Percentiles rank a stretch among this genome's conserved stretches.
phyloP scores from a whole-genome alignment of 2,888 invertebrate species.

The Leptopilina myrica region DNA sequence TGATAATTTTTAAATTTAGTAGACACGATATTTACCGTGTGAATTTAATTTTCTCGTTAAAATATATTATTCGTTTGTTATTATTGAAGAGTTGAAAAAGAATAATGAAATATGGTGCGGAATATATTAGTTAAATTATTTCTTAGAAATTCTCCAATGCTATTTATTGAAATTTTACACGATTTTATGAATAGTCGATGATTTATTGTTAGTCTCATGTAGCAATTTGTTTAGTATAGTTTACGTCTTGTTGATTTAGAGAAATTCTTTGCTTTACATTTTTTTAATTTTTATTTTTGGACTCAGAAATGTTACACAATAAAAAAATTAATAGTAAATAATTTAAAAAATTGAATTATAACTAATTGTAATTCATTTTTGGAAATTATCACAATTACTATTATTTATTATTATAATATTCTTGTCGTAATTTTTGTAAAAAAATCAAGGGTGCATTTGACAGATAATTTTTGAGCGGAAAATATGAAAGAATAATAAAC shows the following conservation, averaged over 20 bases:
- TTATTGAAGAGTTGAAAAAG: background rate
- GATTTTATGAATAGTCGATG: background rate
- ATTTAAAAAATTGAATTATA: too few species aligned
- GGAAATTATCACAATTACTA: too few species aligned
- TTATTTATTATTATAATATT: too few species aligned
- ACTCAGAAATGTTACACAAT: too few species aligned
- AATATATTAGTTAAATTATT: background rate
- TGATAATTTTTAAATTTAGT: slow-evolving; percentile 36
- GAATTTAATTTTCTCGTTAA: slow-evolving; percentile 25
- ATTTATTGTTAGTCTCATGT: slow-evolving; percentile 4
- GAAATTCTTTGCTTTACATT: background rate
- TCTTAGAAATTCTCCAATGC: background rate
- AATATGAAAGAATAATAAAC: too few species aligned
- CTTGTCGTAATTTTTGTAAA: too few species aligned
- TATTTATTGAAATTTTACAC: slow-evolving; percentile 1
- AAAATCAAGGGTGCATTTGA: too few species aligned
- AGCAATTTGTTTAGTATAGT: background rate
- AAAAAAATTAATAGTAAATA: too few species aligned
- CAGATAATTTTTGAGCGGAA: too few species aligned
- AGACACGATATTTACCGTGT: slow-evolving; percentile 13
- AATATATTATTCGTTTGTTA: background rate
- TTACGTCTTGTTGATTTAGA: background rate
- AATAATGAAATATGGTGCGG: background rate
- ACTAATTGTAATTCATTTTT: too few species aligned
- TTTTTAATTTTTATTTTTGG: background rate